These are phyloP conservation scores for Varanus komodoensis DNA, from an alignment of 2,113 vertebrate genomes.

Conservation along the genomic window DNA sequence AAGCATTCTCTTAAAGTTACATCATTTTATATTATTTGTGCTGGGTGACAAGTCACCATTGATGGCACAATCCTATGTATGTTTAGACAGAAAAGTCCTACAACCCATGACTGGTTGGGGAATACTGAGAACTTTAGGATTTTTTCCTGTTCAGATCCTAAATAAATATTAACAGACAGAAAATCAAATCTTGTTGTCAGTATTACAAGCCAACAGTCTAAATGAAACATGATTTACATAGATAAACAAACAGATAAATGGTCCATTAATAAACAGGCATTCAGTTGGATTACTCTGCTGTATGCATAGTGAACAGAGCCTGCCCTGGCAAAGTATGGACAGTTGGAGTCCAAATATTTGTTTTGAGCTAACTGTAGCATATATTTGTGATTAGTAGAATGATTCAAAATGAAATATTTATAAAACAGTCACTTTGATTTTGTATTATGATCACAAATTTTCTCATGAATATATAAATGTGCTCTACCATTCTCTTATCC, in stretches of 20 bases:
- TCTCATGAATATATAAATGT: neutral
- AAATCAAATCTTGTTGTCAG: neutral
- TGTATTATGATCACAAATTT: neutral
- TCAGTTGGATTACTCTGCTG: neutral
- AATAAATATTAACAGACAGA: neutral
- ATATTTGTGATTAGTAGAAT: neutral
- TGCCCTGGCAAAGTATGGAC: neutral
- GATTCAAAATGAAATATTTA: neutral
- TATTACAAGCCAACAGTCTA: neutral
- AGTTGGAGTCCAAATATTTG: neutral
- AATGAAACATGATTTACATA: neutral
- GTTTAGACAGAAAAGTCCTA: too few relatives aligned
- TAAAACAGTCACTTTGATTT: neutral
- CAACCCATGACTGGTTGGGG: too few relatives aligned
- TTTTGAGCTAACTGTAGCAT: constrained; percentile 1
- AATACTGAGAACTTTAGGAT: too few relatives aligned
- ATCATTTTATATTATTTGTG: too few relatives aligned
- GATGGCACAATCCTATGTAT: too few relatives aligned
- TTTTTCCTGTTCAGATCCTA: neutral
- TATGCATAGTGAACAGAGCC: neutral
- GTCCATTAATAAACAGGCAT: neutral
- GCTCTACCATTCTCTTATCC: neutral
- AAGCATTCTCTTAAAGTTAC: too few relatives aligned
- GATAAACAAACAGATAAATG: neutral
- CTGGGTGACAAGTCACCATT: too few relatives aligned